Percentiles rank a stretch among this genome's conserved stretches.
Evolutionary conservation across 2,113 vertebrate genomes (phyloP).

Genomic region (Electrona antarctica): DNA sequence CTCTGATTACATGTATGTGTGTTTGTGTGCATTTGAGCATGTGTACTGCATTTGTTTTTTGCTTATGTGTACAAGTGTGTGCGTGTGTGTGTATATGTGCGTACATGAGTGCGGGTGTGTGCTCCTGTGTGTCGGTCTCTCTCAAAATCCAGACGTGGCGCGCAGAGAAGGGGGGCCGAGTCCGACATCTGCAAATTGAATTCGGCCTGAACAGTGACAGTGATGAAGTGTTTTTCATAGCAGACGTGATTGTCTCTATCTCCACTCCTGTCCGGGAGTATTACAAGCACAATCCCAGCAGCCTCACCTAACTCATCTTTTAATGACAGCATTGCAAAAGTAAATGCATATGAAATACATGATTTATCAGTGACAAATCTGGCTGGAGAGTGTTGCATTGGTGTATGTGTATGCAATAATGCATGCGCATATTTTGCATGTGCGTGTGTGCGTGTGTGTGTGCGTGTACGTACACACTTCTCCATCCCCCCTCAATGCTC

Average conservation of each 20-base stretch:
- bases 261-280: slow-evolving; percentile 77
- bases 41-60: too few species aligned
- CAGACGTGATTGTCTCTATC: slow-evolving; percentile 88
- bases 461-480: neutral
- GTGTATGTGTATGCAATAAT: neutral
- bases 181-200: slow-evolving; percentile 85
- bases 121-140: slow-evolving; percentile 10
- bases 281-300: slow-evolving; percentile 69
- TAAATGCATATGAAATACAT: slow-evolving; percentile 74
- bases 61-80: neutral
- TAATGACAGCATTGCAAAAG: slow-evolving; percentile 83
- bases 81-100: neutral
- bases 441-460: slow-evolving; percentile 22
- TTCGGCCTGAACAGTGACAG: slow-evolving; percentile 86
- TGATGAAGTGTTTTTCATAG: slow-evolving; percentile 90
- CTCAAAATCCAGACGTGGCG: slow-evolving; percentile 36
- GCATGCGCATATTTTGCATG: neutral
- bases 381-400: slow-evolving; percentile 23
- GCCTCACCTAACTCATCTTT: slow-evolving; percentile 75
- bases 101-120: slow-evolving; percentile 18
- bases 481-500: too few species aligned
- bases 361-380: slow-evolving; percentile 59
- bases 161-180: slow-evolving; percentile 45
- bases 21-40: slow-evolving; percentile 6
- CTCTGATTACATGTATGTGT: slow-evolving; percentile 63